phyloP scores from a whole-genome alignment of 2,888 invertebrate species.

The Drosophila conformis region DNA sequence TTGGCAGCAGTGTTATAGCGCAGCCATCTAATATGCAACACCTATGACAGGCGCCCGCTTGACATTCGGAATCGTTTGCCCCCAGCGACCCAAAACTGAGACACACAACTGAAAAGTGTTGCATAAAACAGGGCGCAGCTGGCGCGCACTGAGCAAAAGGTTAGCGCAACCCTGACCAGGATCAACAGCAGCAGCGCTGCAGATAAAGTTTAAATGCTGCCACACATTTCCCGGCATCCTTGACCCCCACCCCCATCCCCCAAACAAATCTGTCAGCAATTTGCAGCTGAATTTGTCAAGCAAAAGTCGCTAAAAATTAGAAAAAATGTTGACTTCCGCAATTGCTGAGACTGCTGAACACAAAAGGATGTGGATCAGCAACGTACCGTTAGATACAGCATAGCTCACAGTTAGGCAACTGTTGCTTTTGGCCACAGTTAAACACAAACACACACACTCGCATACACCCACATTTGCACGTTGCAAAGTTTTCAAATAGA shows the following conservation, averaged over 20 bases:
- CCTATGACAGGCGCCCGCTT: conserved; percentile 69
- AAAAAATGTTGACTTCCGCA: conserved; percentile 71
- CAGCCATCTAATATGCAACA: conserved; percentile 69
- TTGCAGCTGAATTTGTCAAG: conserved; percentile 67
- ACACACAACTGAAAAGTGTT: conserved; percentile 38
- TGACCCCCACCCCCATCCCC: background rate
- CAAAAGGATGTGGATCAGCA: conserved; percentile 42
- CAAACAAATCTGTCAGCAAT: conserved; percentile 57
- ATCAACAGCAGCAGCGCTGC: background rate
- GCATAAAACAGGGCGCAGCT: conserved; percentile 46
- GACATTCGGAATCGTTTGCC: conserved; percentile 57
- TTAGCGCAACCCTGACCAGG: conserved; percentile 12
- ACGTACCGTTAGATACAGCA: conserved; percentile 18
- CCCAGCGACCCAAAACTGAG: conserved; percentile 12
- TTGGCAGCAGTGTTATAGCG: conserved; percentile 35
- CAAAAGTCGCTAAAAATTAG: conserved; percentile 58
- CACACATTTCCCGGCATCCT: conserved; percentile 8
- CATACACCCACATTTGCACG: conserved; percentile 40
- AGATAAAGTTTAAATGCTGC: conserved; percentile 11
- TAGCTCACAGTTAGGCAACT: conserved; percentile 63
- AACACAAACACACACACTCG: background rate
- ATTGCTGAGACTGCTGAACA: conserved; percentile 51
- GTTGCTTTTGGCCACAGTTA: conserved; percentile 56
- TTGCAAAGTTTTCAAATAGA: conserved; percentile 77
- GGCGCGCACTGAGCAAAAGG: conserved; percentile 5